Evolutionary conservation across 2,888 invertebrate species (phyloP).

Genomic region (Dexiosoma caninum): DNA sequence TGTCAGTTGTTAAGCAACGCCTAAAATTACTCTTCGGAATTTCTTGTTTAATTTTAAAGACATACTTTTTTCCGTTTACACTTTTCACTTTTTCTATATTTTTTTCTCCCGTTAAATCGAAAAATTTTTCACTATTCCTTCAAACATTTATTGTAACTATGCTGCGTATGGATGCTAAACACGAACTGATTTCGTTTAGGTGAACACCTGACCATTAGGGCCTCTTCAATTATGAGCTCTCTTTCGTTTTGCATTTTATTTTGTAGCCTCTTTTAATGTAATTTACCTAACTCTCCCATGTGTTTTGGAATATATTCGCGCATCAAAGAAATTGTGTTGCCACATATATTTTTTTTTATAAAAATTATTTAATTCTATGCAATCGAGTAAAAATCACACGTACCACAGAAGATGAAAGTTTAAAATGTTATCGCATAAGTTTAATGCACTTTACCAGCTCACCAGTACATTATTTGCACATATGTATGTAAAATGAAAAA

Average conservation of each 20-base stretch:
- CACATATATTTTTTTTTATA: neutral
- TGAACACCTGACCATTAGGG: slow-evolving; percentile 56
- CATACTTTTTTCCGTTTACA: slow-evolving; percentile 25
- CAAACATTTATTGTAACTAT: slow-evolving; percentile 39
- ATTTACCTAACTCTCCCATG: slow-evolving; percentile 1
- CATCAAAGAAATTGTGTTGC: neutral
- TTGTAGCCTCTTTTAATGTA: slow-evolving; percentile 8
- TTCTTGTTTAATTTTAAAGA: too few relatives aligned
- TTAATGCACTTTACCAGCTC: too few relatives aligned
- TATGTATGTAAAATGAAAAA: too few relatives aligned
- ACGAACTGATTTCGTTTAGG: slow-evolving; percentile 58
- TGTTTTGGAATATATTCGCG: neutral
- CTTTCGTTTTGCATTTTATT: too few relatives aligned
- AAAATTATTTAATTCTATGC: too few relatives aligned
- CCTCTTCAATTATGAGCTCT: slow-evolving; percentile 54
- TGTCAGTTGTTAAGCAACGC: slow-evolving; percentile 11
- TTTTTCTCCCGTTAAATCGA: slow-evolving; percentile 29
- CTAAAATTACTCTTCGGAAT: neutral
- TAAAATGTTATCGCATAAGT: too few relatives aligned
- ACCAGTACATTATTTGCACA: too few relatives aligned
- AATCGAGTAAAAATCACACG: too few relatives aligned
- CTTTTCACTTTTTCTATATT: slow-evolving; percentile 11
- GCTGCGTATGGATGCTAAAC: slow-evolving; percentile 61
- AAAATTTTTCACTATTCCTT: slow-evolving; percentile 15
- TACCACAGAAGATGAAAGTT: too few relatives aligned